Evolutionary conservation across 2,113 vertebrate genomes (phyloP), one percentile per base, ranked within the genome.

Genomic region (Hyla sarda): DNA sequence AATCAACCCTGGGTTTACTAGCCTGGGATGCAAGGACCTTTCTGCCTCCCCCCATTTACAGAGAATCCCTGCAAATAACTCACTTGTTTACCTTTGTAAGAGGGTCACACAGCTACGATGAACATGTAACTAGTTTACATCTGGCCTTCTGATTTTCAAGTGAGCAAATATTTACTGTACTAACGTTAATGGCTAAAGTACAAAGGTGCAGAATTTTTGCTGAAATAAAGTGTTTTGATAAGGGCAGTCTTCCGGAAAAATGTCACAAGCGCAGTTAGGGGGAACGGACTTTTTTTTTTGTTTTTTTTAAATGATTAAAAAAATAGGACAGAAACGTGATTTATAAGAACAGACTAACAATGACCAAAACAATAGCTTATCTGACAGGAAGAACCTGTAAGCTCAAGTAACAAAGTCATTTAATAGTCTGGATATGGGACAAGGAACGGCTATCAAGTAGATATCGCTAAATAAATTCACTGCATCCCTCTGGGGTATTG

Each of bases 161-260:
- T 58, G 28, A 37, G 52, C 19, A 79, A 58, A 80, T 54, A 81
- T 81, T 81, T 62, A 47, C 23, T 37, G 17, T 25, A 30, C 34
- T 14, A 47, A 80, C 10, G 56, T 25, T 62, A 19, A 62, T 34
- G 54, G 19, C 23, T 80, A 60, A 58, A 81, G 56, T 81, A 62
- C 56, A 47, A 25, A 19, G 34, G 16, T 47, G 4, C 25, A 45
- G 21, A 80, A 10, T 54, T 32, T 37, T 6, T 17, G 52, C 54
- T 25, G 13, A 9, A 25, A 19, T 11, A 0, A 17, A 37, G 5
- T 19, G 56, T n/a, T 60, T 34, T 28, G 30, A 78, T 37, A 65
- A 60, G 77, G 54, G 12, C 10, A 12, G 32, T 30, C 17, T 21
- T 41, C 16, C n/a, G 19, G 17, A 3, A 37, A 6, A 23, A 19